phyloP scores from a whole-genome alignment of 2,113 vertebrate species.

The Laticauda colubrina region DNA sequence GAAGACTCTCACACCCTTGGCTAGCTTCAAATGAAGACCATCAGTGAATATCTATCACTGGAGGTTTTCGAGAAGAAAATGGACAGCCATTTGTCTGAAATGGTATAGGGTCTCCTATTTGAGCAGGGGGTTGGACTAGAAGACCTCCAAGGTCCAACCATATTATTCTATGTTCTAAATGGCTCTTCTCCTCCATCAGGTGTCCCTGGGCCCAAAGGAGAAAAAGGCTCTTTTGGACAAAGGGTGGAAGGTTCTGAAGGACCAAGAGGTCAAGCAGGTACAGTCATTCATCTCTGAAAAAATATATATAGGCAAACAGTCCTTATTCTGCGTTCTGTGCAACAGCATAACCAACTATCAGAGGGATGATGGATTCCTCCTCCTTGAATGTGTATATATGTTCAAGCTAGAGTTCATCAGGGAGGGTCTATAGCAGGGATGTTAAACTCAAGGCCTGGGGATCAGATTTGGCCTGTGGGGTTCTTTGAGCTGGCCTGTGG shows the following conservation, averaged over 20 bases:
- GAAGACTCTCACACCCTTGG: background rate
- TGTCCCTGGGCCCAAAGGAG: slow-evolving; percentile 56
- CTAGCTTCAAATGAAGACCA: background rate
- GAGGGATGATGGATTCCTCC: background rate
- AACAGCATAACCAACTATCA: background rate
- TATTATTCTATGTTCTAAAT: background rate
- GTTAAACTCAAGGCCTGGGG: too few species aligned
- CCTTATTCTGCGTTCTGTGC: background rate
- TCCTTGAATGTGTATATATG: background rate
- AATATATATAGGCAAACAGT: background rate
- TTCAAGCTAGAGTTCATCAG: background rate
- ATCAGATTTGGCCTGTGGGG: too few species aligned
- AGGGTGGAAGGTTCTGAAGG: slow-evolving; percentile 45
- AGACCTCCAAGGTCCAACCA: background rate
- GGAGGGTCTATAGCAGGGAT: too few species aligned
- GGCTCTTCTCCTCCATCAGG: slow-evolving; percentile 33
- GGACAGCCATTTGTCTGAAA: too few species aligned
- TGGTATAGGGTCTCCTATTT: background rate
- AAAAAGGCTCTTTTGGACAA: slow-evolving; percentile 46
- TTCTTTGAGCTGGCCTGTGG: too few species aligned
- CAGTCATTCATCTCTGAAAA: background rate
- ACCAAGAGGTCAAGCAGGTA: slow-evolving; percentile 62
- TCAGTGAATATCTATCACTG: background rate
- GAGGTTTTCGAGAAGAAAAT: background rate
- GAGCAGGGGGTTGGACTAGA: background rate